Conservation (phyloP, 2,797 vertebrate genomes). For the Coracias cyanogaster region DNA sequence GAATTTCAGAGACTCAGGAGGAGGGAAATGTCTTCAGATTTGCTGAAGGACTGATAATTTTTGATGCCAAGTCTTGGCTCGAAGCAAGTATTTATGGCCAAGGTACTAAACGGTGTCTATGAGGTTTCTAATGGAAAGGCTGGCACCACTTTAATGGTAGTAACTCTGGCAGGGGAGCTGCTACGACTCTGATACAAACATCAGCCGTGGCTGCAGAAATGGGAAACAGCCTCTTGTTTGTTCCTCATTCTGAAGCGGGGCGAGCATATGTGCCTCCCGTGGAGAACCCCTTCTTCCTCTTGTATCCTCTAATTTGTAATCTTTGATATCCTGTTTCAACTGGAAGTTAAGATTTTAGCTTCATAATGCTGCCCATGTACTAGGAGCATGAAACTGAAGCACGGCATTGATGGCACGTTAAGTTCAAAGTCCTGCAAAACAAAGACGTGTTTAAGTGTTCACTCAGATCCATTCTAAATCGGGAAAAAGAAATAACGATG, state of each 20-base stretch:
- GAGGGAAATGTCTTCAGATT: not conserved
- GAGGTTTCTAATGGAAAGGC: not conserved
- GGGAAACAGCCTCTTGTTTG: slow-evolving; percentile 30
- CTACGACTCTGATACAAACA: not conserved
- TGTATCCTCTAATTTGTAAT: slow-evolving; percentile 30
- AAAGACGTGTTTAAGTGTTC: not conserved
- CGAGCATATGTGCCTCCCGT: not conserved
- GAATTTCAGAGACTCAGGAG: not conserved
- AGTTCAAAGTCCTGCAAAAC: not conserved
- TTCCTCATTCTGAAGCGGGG: slow-evolving; percentile 49
- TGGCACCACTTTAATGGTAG: slow-evolving; percentile 15
- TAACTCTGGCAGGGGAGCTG: not conserved
- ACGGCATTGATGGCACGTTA: not conserved
- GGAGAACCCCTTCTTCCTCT: slow-evolving; percentile 47
- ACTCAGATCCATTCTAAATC: not conserved
- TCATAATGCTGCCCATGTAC: not conserved
- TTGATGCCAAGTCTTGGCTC: not conserved
- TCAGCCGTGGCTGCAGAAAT: slow-evolving; percentile 1
- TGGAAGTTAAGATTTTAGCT: slow-evolving; percentile 17
- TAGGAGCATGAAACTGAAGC: not conserved
- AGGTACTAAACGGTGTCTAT: not conserved
- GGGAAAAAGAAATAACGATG: not conserved
- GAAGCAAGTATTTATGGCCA: not conserved
- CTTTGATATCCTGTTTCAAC: slow-evolving; percentile 16
- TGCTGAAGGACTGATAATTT: not conserved